Evolutionary conservation across 2,113 vertebrate genomes (phyloP).

Genomic region (Hydropotes inermis): DNA sequence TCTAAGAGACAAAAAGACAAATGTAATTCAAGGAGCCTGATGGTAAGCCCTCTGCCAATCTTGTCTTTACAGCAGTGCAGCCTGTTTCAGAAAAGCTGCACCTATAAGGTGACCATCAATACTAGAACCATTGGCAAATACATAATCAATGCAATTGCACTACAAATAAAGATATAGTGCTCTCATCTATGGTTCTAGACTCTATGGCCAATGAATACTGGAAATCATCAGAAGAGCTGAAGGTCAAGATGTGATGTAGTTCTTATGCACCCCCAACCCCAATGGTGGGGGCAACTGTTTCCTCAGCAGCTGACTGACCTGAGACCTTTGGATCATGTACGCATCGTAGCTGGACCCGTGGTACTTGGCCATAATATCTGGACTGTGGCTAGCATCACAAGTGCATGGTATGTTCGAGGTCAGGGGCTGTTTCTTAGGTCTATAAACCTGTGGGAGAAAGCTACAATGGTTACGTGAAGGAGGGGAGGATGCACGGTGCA

Average conservation of each 20-base stretch:
- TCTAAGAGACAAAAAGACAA: conserved; percentile 21
- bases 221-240: background rate
- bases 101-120: background rate
- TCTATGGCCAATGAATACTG: background rate
- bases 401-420: conserved; percentile 69
- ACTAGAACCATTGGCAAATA: background rate
- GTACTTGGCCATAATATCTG: conserved; percentile 76
- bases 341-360: conserved; percentile 71
- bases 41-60: background rate
- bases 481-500: conserved; percentile 26
- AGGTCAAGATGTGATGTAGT: background rate
- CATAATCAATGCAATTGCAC: background rate
- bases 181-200: background rate
- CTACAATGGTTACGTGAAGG: conserved; percentile 72
- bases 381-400: conserved; percentile 78
- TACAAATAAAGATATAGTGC: background rate
- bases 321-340: conserved; percentile 69
- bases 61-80: background rate
- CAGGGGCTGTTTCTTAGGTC: conserved; percentile 77
- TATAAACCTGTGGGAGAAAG: conserved; percentile 78
- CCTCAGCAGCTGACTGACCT: conserved; percentile 78
- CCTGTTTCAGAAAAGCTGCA: background rate
- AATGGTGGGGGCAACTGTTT: conserved; percentile 35
- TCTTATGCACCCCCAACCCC: background rate
- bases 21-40: background rate